Evolutionary conservation across 2,888 invertebrate genomes (phyloP).

Genomic region (Seira ritae): DNA sequence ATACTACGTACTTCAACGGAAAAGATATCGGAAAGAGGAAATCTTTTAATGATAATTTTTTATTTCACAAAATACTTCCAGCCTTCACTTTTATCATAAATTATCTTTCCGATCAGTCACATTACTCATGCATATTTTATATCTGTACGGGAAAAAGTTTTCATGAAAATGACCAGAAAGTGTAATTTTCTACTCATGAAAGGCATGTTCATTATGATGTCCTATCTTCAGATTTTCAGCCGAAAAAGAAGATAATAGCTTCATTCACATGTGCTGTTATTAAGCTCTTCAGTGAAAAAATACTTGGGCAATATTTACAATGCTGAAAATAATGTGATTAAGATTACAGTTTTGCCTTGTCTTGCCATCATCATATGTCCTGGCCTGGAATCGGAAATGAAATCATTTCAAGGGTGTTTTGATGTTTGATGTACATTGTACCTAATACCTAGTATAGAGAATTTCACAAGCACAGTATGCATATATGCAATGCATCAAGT

Average conservation of each 20-base stretch:
- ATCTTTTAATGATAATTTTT: conserved; percentile 21
- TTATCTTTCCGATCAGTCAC: neutral
- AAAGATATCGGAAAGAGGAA: conserved; percentile 18
- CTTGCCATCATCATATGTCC: conserved; percentile 29
- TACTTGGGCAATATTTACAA: neutral
- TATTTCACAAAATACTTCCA: conserved; percentile 15
- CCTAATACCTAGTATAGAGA: too few species aligned
- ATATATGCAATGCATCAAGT: too few species aligned
- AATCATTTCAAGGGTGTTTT: conserved; percentile 57
- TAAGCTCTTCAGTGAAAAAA: neutral
- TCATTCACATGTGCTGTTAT: neutral
- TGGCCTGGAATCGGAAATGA: conserved; percentile 61
- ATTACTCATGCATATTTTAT: neutral
- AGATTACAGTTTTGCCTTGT: conserved; percentile 23
- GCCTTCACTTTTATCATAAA: conserved; percentile 1
- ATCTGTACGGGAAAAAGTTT: neutral
- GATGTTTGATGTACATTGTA: neutral
- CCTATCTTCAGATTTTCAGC: neutral
- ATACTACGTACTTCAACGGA: neutral
- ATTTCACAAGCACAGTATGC: too few species aligned
- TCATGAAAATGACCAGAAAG: neutral
- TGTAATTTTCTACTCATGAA: neutral
- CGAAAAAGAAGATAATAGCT: neutral
- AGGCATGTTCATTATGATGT: neutral
- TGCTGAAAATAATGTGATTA: neutral